These are phyloP conservation scores for Parapsyche elsis DNA, from an alignment of 1,140 invertebrate species.

Conservation along the genomic window DNA sequence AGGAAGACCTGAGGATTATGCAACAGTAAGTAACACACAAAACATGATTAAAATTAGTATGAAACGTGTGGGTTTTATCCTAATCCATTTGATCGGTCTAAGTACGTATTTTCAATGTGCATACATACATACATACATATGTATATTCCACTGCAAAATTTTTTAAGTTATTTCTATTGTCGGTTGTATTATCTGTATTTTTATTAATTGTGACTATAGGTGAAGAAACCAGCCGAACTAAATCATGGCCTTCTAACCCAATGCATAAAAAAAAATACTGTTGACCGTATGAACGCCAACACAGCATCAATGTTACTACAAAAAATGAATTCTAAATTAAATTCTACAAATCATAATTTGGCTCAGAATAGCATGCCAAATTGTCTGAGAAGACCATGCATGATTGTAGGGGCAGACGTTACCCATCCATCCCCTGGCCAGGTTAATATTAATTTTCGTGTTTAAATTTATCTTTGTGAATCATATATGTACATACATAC, in stretches of 20 bases:
- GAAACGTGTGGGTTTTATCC: too few relatives aligned
- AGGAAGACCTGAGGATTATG: conserved; percentile 7
- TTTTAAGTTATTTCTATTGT: conserved; percentile 24
- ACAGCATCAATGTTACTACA: conserved; percentile 77
- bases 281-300: conserved; percentile 60
- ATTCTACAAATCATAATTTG: conserved; percentile 82
- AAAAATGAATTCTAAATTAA: conserved; percentile 87
- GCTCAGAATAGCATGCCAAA: conserved; percentile 51
- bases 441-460: conserved; percentile 54
- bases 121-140: not conserved
- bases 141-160: too few relatives aligned
- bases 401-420: conserved; percentile 89
- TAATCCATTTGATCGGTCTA: too few relatives aligned
- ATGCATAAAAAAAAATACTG: conserved; percentile 72
- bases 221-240: conserved; percentile 80
- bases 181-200: conserved; percentile 40
- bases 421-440: conserved; percentile 85
- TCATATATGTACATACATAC: not conserved
- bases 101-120: not conserved
- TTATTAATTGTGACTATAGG: too few relatives aligned
- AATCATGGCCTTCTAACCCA: conserved; percentile 79
- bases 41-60: too few relatives aligned
- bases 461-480: not conserved
- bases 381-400: conserved; percentile 63
- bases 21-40: conserved; percentile 30